Conservation (phyloP, 2,113 vertebrate species). For the Cololabis saira region DNA sequence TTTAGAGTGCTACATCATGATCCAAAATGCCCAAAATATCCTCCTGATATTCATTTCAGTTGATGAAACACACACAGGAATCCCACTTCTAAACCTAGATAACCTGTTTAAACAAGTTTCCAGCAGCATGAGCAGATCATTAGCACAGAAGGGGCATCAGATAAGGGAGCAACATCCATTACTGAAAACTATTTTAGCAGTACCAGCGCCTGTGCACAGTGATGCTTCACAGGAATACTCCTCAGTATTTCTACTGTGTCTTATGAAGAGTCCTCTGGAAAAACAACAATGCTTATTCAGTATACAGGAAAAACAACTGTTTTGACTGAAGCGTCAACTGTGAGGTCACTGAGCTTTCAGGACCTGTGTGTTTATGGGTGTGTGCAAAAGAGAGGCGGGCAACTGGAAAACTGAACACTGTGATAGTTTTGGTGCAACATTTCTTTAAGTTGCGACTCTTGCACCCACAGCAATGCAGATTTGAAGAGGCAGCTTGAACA, state of each 20-base stretch:
- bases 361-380: constrained; percentile 41
- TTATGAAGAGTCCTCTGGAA: constrained; percentile 17
- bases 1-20: no score
- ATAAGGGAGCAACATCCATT: constrained; percentile 6
- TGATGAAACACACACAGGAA: constrained; percentile 10
- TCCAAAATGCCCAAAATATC: background rate
- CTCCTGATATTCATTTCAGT: background rate
- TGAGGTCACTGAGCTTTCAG: constrained; percentile 49
- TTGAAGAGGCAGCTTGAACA: constrained; percentile 1
- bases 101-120: no score
- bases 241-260: constrained; percentile 11
- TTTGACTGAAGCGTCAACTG: constrained; percentile 53
- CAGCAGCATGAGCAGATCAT: no score
- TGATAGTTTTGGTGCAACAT: constrained; percentile 1
- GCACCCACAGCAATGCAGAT: background rate
- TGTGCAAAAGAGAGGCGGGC: constrained; percentile 5
- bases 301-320: constrained; percentile 27
- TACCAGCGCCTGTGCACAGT: background rate
- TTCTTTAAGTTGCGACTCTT: constrained; percentile 5
- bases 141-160: no score
- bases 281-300: constrained; percentile 31
- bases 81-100: background rate
- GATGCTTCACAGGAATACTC: constrained; percentile 1
- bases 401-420: constrained; percentile 9
- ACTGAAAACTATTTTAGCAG: constrained; percentile 18